These are phyloP conservation scores for Troides oblongomaculatus DNA, from an alignment of 2,888 invertebrate species.

Conservation along the genomic window DNA sequence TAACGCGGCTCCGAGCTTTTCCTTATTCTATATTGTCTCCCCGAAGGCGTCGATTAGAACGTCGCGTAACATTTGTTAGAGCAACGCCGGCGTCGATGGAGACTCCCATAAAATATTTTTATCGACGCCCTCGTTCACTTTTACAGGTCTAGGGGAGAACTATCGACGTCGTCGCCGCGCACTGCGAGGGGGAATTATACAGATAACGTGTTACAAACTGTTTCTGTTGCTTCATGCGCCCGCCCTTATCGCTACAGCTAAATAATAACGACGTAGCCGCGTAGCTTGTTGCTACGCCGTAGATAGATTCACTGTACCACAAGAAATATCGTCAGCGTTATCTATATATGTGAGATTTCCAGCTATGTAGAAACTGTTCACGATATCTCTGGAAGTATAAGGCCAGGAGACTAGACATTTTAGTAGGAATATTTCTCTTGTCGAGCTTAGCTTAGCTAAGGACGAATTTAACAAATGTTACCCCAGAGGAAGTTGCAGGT, in stretches of 20 bases:
- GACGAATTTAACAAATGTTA: no score
- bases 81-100: slow-evolving; percentile 21
- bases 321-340: background rate
- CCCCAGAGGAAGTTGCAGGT: background rate
- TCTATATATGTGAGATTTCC: background rate
- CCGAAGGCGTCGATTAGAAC: slow-evolving; percentile 33
- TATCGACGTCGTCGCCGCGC: slow-evolving; percentile 10
- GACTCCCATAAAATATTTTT: slow-evolving; percentile 24
- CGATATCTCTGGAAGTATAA: no score
- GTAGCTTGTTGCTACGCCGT: background rate
- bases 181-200: slow-evolving; percentile 10
- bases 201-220: background rate
- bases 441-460: no score
- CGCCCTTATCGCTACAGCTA: background rate
- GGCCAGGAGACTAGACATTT: no score
- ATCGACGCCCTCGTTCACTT: slow-evolving; percentile 20
- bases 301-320: background rate
- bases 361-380: no score
- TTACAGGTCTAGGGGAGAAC: slow-evolving; percentile 16
- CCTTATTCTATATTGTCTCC: slow-evolving; percentile 38
- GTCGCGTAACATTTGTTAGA: slow-evolving; percentile 29
- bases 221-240: background rate
- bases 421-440: no score
- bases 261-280: background rate
- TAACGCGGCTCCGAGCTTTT: slow-evolving; percentile 41